These are phyloP conservation scores for Piprites chloris DNA, from an alignment of 2,113 vertebrate species.

Conservation along the genomic window DNA sequence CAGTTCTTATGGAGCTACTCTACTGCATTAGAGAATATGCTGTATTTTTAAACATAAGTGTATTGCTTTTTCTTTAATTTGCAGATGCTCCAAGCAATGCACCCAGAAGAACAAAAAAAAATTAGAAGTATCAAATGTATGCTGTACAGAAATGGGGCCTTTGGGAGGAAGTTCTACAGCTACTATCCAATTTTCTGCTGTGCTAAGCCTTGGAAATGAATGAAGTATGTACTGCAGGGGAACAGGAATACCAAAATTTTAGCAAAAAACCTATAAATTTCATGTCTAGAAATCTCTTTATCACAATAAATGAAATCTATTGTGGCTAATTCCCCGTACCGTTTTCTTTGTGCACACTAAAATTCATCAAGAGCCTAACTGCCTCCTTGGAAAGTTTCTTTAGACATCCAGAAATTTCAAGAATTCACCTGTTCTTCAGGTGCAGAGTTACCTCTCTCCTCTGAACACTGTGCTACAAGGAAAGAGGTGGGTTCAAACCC, in stretches of 20 bases:
- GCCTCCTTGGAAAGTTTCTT: background rate
- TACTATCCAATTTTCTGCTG: background rate
- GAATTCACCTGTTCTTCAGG: background rate
- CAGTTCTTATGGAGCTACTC: background rate
- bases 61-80: background rate
- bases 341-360: background rate
- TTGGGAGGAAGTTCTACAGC: background rate
- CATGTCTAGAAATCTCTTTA: background rate
- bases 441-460: background rate
- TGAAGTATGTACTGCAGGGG: background rate
- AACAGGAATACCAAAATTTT: background rate
- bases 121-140: background rate
- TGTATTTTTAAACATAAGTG: background rate
- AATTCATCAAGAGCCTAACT: background rate
- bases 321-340: background rate
- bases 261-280: background rate
- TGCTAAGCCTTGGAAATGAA: background rate
- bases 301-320: background rate
- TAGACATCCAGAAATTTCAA: background rate
- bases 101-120: accelerated
- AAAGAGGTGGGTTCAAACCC: background rate
- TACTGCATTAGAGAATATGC: background rate
- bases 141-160: background rate
- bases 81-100: background rate
- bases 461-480: background rate